Conservation (phyloP, 2,888 invertebrate species). For the Megastigmus dorsalis region DNA sequence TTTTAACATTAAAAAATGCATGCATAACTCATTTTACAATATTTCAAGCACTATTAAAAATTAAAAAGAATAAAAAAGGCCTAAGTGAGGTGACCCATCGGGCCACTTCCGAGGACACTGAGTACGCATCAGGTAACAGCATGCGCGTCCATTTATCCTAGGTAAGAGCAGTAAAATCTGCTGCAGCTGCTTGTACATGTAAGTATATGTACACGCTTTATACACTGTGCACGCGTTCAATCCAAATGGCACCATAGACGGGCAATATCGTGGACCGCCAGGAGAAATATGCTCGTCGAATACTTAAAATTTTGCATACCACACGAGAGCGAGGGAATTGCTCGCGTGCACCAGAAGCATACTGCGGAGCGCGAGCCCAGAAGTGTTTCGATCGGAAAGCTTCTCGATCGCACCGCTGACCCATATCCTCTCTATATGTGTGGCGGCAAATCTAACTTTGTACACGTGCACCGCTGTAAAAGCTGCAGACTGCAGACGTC, state of each 20-base stretch:
- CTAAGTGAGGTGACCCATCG: constrained; percentile 20
- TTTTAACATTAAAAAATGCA: too few relatives aligned
- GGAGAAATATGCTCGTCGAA: constrained; percentile 15
- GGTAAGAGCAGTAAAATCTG: constrained; percentile 26
- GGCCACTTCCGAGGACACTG: constrained; percentile 9
- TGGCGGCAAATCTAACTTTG: too few relatives aligned
- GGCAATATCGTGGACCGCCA: neutral
- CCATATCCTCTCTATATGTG: neutral
- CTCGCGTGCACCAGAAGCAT: neutral
- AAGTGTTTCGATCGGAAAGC: constrained; percentile 26
- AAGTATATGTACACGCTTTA: neutral
- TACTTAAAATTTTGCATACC: constrained; percentile 39
- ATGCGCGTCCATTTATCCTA: constrained; percentile 26
- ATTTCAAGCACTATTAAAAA: neutral
- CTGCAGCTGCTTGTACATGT: constrained; percentile 9
- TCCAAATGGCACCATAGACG: too few relatives aligned
- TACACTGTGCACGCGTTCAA: neutral
- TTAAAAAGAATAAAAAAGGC: neutral
- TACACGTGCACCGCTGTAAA: neutral
- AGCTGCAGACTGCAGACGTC: neutral
- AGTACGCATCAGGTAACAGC: constrained; percentile 11
- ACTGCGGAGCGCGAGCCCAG: neutral
- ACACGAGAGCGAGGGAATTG: too few relatives aligned
- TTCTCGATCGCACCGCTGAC: constrained; percentile 27
- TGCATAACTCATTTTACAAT: neutral